Base-by-base conservation (phyloP, 2,797 vertebrate species). In the Ptychadena robeensis region DNA sequence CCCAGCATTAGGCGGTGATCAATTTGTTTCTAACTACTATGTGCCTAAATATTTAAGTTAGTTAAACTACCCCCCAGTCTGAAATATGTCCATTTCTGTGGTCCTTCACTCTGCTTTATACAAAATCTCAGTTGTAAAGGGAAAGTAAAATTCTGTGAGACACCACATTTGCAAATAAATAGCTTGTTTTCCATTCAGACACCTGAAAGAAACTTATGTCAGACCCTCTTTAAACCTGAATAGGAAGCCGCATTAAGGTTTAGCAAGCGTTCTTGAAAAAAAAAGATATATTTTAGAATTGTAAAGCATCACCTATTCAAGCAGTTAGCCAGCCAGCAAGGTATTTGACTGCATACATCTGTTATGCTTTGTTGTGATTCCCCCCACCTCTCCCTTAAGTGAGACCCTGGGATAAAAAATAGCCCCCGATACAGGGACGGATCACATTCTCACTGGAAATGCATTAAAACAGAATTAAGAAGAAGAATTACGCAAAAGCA, bases 381-480 rank as follows among this genome's bases (percentile, higher is more conserved):
- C 35, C 44, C 34, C 34, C 34, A 37, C n/a, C 53, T 73, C 37
- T 73, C 38, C 59, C 69, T 72, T 73, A 79, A 79, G 22, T 44
- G 34, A 70, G 18, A 78, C 2, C 77, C 72, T 70, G 68, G 66
- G 83, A 77, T 44, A 79, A 86, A 85, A 83, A 73, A 37, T 6
- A 1, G 48, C 86, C 65, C 11, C 48, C 18, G 59, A 64, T 76
- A 48, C n/a, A 35, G 31, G 48, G 59, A 63, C 66, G 38, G 48
- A 74, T 80, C 72, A 61, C 72, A 68, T 85, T 80, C 78, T 80
- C 31, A n/a, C 37, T 40, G 72, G 48, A 80, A 79, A 80, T 69
- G 57, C 82, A 85, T 85, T 85, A 53, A 64, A 65, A 72, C 11
- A 59, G 69, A 68, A 0, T 57, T 48, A 80, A 70, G 80, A 85